These are phyloP conservation scores for Pionites leucogaster DNA, from an alignment of 2,113 vertebrate genomes.

Conservation along the genomic window DNA sequence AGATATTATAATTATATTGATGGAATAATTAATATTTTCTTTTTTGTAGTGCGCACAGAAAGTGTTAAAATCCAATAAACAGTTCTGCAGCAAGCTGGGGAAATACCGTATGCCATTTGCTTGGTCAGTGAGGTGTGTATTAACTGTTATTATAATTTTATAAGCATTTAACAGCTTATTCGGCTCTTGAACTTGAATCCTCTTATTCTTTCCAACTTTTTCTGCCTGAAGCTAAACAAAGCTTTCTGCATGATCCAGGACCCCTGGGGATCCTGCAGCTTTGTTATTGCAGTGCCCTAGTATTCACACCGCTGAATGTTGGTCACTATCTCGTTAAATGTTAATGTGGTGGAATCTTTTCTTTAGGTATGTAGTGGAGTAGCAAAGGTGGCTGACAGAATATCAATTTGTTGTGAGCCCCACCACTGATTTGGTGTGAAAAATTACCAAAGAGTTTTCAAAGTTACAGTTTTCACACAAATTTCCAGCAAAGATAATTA, in stretches of 20 bases:
- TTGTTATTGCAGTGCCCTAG: neutral
- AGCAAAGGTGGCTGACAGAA: neutral
- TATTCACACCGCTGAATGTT: neutral
- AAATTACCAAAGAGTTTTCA: neutral
- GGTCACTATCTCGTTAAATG: neutral
- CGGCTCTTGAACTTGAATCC: neutral
- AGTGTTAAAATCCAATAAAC: constrained; percentile 92
- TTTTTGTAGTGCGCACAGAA: constrained; percentile 89
- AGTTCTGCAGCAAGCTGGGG: constrained; percentile 94
- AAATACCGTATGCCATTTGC: constrained; percentile 98
- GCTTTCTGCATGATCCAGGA: neutral
- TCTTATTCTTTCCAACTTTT: neutral
- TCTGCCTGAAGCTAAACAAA: neutral
- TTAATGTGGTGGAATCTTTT: neutral
- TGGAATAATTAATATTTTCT: neutral
- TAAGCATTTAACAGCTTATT: neutral
- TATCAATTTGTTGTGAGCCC: neutral
- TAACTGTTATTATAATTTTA: neutral
- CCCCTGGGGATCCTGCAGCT: neutral
- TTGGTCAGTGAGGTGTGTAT: constrained; percentile 93
- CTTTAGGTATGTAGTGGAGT: neutral
- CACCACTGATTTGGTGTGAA: neutral
- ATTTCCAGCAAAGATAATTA: neutral
- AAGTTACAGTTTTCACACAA: neutral
- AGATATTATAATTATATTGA: neutral